Conservation (phyloP, 2,113 vertebrate genomes). For the Callaeas wilsoni region DNA sequence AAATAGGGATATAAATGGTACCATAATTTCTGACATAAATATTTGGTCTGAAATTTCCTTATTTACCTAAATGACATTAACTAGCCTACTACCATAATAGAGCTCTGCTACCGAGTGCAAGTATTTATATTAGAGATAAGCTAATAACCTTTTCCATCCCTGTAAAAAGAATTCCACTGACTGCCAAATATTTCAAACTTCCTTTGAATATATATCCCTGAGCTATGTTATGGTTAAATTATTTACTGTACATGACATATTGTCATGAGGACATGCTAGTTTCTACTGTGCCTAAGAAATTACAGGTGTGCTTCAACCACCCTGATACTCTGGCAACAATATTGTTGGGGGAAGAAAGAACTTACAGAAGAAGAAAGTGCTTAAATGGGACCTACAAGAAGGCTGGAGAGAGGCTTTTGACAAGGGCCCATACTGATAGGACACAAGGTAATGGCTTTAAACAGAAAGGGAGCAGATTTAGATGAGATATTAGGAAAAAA, state of each 20-base stretch:
- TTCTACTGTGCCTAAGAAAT: neutral
- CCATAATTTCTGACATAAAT: slow-evolving; percentile 19
- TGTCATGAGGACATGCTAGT: neutral
- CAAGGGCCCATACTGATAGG: no score
- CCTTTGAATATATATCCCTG: neutral
- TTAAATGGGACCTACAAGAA: neutral
- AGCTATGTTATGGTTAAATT: neutral
- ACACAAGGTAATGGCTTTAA: neutral
- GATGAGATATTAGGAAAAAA: neutral
- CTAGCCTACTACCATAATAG: neutral
- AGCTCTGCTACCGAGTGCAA: neutral
- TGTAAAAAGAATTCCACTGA: neutral
- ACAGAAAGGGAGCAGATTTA: neutral
- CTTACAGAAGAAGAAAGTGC: neutral
- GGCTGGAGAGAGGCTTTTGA: neutral
- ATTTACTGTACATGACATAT: neutral
- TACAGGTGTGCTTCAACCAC: neutral
- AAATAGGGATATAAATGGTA: neutral
- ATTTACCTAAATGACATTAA: neutral
- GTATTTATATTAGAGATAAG: neutral
- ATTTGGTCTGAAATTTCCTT: slow-evolving; percentile 35
- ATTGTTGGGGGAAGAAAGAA: neutral
- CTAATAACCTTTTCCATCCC: neutral
- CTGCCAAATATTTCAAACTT: neutral
- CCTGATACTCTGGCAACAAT: neutral